These are phyloP conservation scores for Antheraea mylitta DNA, from an alignment of 1,140 invertebrate genomes.

Conservation along the genomic window DNA sequence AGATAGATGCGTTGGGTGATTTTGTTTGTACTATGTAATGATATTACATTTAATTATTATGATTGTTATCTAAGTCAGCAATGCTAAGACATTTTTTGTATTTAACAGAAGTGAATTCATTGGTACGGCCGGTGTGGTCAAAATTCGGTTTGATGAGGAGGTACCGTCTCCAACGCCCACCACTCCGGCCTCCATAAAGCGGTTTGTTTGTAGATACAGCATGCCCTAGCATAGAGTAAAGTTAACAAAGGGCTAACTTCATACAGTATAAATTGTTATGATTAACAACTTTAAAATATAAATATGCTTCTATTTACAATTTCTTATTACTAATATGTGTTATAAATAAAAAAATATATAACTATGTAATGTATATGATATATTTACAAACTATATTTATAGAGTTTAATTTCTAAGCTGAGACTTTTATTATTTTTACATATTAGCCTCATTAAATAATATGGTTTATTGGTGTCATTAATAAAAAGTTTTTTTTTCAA, in stretches of 20 bases:
- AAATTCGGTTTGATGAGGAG: constrained; percentile 76
- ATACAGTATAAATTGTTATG: background rate
- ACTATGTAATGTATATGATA: too few species aligned
- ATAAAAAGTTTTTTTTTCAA: too few species aligned
- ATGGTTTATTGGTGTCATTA: too few species aligned
- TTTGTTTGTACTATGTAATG: too few species aligned
- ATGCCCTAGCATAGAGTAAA: constrained; percentile 43
- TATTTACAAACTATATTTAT: too few species aligned
- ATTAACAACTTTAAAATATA: constrained; percentile 4
- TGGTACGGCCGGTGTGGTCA: constrained; percentile 76
- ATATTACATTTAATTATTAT: too few species aligned
- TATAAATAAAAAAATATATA: too few species aligned
- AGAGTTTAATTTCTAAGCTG: too few species aligned
- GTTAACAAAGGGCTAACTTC: constrained; percentile 46
- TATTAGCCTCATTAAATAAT: too few species aligned
- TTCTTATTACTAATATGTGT: background rate
- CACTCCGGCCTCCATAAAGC: constrained; percentile 75
- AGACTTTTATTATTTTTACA: too few species aligned
- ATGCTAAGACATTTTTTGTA: constrained; percentile 34
- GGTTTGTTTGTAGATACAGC: constrained; percentile 66
- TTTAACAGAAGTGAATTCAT: constrained; percentile 79
- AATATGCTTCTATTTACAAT: background rate
- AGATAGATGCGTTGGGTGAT: too few species aligned
- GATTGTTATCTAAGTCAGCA: background rate
- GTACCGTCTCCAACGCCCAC: constrained; percentile 69